Conservation (phyloP, 1,140 invertebrate species). For the Drosophila ercepeae region DNA sequence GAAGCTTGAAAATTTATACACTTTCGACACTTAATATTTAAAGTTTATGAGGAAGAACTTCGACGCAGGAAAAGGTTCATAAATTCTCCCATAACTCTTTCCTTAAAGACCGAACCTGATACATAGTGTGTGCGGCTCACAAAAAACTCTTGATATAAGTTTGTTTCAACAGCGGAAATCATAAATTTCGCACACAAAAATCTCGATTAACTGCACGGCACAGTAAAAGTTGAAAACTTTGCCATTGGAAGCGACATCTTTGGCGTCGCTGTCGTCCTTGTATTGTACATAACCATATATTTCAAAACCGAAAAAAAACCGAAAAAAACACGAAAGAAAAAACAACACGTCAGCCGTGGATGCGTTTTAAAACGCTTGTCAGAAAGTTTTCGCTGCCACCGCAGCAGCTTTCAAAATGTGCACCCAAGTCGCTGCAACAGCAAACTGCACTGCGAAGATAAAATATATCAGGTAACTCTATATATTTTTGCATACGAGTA, state of each 20-base stretch:
- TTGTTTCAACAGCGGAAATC: slow-evolving; percentile 41
- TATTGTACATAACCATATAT: slow-evolving; percentile 49
- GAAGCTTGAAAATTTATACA: not conserved
- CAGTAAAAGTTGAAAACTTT: slow-evolving; percentile 58
- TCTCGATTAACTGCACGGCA: slow-evolving; percentile 54
- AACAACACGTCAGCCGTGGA: slow-evolving; percentile 51
- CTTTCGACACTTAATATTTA: not conserved
- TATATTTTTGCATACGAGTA: not conserved
- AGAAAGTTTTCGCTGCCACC: slow-evolving; percentile 56
- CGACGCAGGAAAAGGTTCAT: not conserved
- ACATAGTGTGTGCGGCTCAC: slow-evolving; percentile 5
- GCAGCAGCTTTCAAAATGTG: slow-evolving; percentile 42
- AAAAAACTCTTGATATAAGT: slow-evolving; percentile 45
- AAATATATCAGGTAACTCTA: slow-evolving; percentile 26
- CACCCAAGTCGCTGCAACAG: slow-evolving; percentile 7
- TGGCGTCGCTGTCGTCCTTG: not conserved
- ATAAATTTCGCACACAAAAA: slow-evolving; percentile 65
- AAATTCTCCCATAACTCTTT: slow-evolving; percentile 24
- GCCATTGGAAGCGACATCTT: slow-evolving; percentile 32
- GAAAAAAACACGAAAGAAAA: not conserved
- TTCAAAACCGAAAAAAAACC: not conserved
- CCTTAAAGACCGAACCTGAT: slow-evolving; percentile 36
- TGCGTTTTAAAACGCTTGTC: slow-evolving; percentile 73
- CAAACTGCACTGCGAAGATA: slow-evolving; percentile 56
- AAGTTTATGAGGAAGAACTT: slow-evolving; percentile 13